Base-by-base conservation (phyloP, 2,888 invertebrate genomes). In the Ophioninae sp. region DNA sequence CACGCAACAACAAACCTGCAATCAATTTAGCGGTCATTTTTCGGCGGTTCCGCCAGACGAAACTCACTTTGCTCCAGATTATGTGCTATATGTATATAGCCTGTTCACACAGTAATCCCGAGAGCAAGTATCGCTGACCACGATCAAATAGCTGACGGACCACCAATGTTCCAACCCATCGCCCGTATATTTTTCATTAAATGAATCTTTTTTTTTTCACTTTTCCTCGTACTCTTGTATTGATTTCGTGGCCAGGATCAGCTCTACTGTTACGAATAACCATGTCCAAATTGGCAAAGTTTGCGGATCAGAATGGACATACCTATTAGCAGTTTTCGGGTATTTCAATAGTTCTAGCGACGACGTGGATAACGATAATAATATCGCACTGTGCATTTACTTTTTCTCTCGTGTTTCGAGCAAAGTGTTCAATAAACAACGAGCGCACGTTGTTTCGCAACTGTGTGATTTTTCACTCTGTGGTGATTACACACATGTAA, bases 1-100 rank as follows among this genome's bases (percentile, higher is more conserved):
- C 85, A 85, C 83, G 85, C 85, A 81, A 82, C 84, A 87, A 65
- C 85, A 86, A 85, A 87, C 86, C 56, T 81, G 88, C 88, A 87
- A 90, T 90, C 88, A 90, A 90, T 90, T 89, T 79, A 85, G 79
- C 79, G 83, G 85, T 81, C 79, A 81, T 83, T 85, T 82, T 85
- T 85, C 65, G 69, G 76, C 83, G 64, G 69, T 81, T 77, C 63
- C n/a, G 41, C 73, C 78, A 81, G 81, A 77, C 80, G 78, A 85
- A 80, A 72, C 74, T 85, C 78, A 74, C 76, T 79, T 77, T 71
- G 64, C 75, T 77, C 39, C 76, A 61, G 58, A 73, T 76, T 72
- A 37, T n/a, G 13, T 67, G 17, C 17, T 30, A 61, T 61, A 77
- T 61, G 39, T 39, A 30, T 68, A 77, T 77, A 64, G 9, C n/a